Evolutionary conservation across 2,888 invertebrate genomes (phyloP).

Genomic region (Cataglyphis altisquamis): DNA sequence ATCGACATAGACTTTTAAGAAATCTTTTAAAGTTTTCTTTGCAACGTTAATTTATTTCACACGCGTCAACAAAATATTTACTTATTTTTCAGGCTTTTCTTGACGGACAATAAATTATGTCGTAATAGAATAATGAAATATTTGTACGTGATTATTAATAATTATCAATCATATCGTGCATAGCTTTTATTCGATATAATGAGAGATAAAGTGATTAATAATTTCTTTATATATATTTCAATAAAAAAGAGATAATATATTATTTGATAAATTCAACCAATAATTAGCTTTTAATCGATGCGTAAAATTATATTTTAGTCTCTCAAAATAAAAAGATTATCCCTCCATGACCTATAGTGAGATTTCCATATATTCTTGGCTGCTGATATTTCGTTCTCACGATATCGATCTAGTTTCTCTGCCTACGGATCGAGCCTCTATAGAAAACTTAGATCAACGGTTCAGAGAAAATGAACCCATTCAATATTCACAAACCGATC

Average conservation of each 20-base stretch:
- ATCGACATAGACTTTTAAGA: background rate
- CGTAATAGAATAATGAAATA: background rate
- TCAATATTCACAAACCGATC: conserved; percentile 79
- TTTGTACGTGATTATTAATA: background rate
- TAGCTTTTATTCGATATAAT: background rate
- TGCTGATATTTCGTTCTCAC: conserved; percentile 76
- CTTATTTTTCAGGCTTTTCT: background rate
- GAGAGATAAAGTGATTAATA: background rate
- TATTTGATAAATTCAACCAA: background rate
- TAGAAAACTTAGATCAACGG: conserved; percentile 64
- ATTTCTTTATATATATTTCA: background rate
- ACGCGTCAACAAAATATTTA: background rate
- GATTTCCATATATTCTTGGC: conserved; percentile 46
- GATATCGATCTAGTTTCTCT: conserved; percentile 75
- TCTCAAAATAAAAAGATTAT: conserved; percentile 69
- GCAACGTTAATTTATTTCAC: background rate
- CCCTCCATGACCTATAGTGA: conserved; percentile 19
- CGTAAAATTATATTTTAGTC: conserved; percentile 24
- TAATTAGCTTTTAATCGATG: background rate
- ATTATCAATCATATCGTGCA: background rate
- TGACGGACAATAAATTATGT: background rate
- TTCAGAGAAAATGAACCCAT: conserved; percentile 73
- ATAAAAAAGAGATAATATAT: background rate
- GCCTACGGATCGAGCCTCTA: conserved; percentile 48
- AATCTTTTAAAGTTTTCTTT: background rate